phyloP scores from a whole-genome alignment of 2,113 vertebrate genomes.

The Pituophis catenifer region DNA sequence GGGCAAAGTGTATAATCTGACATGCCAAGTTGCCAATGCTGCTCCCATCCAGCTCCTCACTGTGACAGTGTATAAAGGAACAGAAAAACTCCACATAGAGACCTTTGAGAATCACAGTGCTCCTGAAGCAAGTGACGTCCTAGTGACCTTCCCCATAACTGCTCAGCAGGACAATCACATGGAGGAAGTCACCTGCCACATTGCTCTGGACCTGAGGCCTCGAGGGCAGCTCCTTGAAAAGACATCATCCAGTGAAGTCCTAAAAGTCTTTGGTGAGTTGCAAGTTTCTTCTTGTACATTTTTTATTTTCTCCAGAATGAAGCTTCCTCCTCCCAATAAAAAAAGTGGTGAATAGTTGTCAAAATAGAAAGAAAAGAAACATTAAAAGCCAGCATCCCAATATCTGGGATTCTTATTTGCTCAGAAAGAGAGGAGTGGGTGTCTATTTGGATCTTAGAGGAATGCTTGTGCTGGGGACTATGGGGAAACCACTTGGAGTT shows the following conservation, averaged over 20 bases:
- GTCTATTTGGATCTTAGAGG: not conserved
- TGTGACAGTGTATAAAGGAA: conserved; percentile 74
- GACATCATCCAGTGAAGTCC: not conserved
- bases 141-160: conserved; percentile 61
- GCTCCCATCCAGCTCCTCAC: conserved; percentile 81
- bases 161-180: conserved; percentile 68
- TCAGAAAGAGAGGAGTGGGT: not conserved
- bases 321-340: not conserved
- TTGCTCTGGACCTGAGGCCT: conserved; percentile 75
- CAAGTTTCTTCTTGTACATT: not conserved
- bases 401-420: not conserved
- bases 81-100: conserved; percentile 72
- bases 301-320: not conserved
- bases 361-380: not conserved
- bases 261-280: conserved; percentile 12
- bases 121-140: conserved; percentile 38
- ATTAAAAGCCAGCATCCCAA: not conserved
- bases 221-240: conserved; percentile 62
- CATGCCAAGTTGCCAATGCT: conserved; percentile 80
- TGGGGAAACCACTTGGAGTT: not conserved
- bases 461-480: not conserved
- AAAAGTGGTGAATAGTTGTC: not conserved
- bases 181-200: conserved; percentile 76
- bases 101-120: conserved; percentile 72
- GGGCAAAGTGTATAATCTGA: conserved; percentile 73